Percentiles rank a stretch among this genome's conserved stretches.
Evolutionary conservation across 1,140 invertebrate genomes (phyloP).

Genomic region (Alviniconcha marisindica): DNA sequence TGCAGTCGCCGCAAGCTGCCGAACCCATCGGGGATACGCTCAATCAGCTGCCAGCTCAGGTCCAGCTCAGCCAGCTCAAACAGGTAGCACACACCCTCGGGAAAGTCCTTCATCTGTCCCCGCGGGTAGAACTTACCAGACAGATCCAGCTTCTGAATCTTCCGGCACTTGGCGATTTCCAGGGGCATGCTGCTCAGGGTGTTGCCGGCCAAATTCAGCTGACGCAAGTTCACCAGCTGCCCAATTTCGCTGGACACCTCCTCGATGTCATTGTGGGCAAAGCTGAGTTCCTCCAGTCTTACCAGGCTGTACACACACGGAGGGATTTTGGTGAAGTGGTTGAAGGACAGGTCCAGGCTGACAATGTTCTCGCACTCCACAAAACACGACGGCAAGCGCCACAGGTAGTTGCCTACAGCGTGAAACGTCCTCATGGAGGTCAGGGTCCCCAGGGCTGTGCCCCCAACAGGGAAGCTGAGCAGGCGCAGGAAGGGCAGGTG

Average conservation of each 20-base stretch:
- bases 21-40: constrained; percentile 65
- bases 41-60: constrained; percentile 69
- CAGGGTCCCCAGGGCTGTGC: constrained; percentile 62
- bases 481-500: constrained; percentile 66
- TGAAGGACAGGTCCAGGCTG: constrained; percentile 65
- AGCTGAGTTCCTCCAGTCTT: constrained; percentile 57
- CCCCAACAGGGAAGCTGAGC: constrained; percentile 69
- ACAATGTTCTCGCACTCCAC: constrained; percentile 60
- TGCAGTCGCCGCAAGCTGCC: constrained; percentile 63
- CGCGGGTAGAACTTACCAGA: constrained; percentile 71
- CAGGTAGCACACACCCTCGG: constrained; percentile 60
- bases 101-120: constrained; percentile 59
- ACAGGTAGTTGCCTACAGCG: constrained; percentile 68
- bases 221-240: constrained; percentile 59
- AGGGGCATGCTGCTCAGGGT: constrained; percentile 56
- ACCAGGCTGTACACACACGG: constrained; percentile 59
- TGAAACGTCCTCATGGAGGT: constrained; percentile 60
- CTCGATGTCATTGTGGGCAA: constrained; percentile 66
- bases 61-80: constrained; percentile 62
- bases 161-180: constrained; percentile 59
- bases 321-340: constrained; percentile 64
- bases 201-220: constrained; percentile 66
- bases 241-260: constrained; percentile 56
- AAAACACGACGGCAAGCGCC: constrained; percentile 63
- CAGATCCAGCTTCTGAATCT: constrained; percentile 61